Conservation (phyloP, 2,797 vertebrate species). For the Artibeus lituratus region DNA sequence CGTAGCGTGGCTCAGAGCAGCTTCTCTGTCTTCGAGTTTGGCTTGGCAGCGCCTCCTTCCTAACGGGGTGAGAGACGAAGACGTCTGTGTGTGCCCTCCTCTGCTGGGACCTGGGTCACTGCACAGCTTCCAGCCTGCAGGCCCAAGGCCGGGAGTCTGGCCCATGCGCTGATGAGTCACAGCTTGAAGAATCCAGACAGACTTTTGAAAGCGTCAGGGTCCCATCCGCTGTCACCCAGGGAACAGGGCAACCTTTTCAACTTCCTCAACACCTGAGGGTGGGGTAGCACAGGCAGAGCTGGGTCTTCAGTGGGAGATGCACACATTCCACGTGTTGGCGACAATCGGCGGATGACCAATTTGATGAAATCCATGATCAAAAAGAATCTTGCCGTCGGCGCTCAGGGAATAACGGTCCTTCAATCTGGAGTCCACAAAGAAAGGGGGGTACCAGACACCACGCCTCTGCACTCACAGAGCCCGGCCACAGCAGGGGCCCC, state of each 20-base stretch:
- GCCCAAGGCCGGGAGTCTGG: slow-evolving; percentile 11
- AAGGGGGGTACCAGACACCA: not conserved
- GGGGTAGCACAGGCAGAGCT: not conserved
- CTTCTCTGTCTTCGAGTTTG: not conserved
- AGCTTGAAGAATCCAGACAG: not conserved
- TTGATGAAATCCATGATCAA: not conserved
- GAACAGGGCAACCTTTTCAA: not conserved
- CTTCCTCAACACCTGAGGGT: not conserved
- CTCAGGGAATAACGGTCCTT: not conserved
- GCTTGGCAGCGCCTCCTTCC: slow-evolving; percentile 28
- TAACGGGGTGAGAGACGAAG: not conserved
- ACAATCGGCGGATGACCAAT: not conserved
- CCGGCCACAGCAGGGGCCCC: not conserved
- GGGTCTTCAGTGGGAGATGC: not conserved
- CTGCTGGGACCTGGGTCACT: not conserved
- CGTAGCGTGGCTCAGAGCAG: not conserved
- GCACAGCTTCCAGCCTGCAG: not conserved
- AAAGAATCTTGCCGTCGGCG: not conserved
- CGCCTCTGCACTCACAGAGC: not conserved
- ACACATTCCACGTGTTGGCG: not conserved
- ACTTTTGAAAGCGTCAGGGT: not conserved
- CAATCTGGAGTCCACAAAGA: not conserved
- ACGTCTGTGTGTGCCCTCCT: not conserved
- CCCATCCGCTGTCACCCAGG: not conserved
- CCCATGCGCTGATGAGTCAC: not conserved